phyloP scores from a whole-genome alignment of 2,888 invertebrate species.

The Cheilosia impressa region DNA sequence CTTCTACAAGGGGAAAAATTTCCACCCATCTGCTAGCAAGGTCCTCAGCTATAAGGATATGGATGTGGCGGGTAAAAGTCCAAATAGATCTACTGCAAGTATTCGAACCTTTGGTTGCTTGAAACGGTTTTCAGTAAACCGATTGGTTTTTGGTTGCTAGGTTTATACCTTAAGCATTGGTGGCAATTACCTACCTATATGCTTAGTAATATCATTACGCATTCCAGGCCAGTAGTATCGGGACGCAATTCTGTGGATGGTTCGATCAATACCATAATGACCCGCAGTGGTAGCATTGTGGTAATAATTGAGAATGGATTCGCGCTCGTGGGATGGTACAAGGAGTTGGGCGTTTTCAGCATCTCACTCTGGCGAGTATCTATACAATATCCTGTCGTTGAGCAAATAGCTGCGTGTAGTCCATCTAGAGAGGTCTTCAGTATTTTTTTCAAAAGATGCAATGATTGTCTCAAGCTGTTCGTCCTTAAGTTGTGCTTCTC shows the following conservation, averaged over 20 bases:
- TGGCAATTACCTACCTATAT: slow-evolving; percentile 16
- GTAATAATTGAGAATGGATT: background rate
- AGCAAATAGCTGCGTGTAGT: background rate
- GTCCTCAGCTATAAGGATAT: slow-evolving; percentile 78
- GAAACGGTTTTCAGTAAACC: no score
- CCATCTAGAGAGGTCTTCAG: background rate
- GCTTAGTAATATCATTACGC: slow-evolving; percentile 3
- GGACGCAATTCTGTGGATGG: background rate
- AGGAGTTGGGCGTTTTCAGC: slow-evolving; percentile 9
- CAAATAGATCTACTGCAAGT: slow-evolving; percentile 70
- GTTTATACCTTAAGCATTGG: slow-evolving; percentile 13
- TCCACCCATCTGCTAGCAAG: slow-evolving; percentile 77
- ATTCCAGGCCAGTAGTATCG: slow-evolving; percentile 11
- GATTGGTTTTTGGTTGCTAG: slow-evolving; percentile 66
- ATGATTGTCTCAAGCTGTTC: no score
- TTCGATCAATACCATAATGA: slow-evolving; percentile 1
- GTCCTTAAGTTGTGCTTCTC: no score
- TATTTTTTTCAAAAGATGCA: background rate
- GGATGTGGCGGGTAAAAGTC: slow-evolving; percentile 67
- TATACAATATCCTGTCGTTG: background rate
- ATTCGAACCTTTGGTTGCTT: slow-evolving; percentile 73
- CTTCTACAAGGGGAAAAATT: slow-evolving; percentile 77
- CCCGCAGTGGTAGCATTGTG: slow-evolving; percentile 1
- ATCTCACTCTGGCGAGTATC: slow-evolving; percentile 16
- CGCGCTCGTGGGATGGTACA: background rate